Evolutionary conservation across 2,113 vertebrate genomes (phyloP).

Genomic region (Brachionichthys hirsutus): DNA sequence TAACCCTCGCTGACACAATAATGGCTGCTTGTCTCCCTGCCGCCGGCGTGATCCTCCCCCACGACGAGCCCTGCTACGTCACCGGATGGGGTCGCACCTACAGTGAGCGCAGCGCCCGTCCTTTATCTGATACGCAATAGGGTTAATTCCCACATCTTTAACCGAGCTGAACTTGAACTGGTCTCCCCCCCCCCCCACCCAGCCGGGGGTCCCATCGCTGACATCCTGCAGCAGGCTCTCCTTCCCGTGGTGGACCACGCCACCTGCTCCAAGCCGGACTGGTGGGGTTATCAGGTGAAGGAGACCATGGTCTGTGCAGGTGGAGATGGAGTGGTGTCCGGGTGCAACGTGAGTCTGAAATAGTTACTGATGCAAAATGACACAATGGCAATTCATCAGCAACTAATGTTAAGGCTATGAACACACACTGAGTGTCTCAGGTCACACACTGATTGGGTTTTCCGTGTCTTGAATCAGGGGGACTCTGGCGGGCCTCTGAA

Average conservation of each 20-base stretch:
- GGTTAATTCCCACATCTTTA: not conserved
- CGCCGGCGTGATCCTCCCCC: constrained; percentile 59
- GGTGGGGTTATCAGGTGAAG: constrained; percentile 80
- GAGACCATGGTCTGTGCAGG: constrained; percentile 84
- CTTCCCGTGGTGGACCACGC: constrained; percentile 80
- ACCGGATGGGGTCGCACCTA: constrained; percentile 88
- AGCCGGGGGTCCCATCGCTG: constrained; percentile 82
- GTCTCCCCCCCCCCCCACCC: constrained; percentile 10
- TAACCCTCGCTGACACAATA: constrained; percentile 76
- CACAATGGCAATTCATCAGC: too few species aligned
- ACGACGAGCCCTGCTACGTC: constrained; percentile 81
- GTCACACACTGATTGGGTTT: too few species aligned
- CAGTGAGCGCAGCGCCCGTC: constrained; percentile 75
- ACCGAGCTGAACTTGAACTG: not conserved
- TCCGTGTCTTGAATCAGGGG: constrained; percentile 72
- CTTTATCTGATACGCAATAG: not conserved
- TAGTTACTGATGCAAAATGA: too few species aligned
- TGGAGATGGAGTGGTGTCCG: constrained; percentile 79
- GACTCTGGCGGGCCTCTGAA: constrained; percentile 93
- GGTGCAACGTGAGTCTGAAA: constrained; percentile 84
- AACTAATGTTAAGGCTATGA: not conserved
- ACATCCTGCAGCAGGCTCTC: constrained; percentile 85
- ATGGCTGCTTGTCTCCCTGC: constrained; percentile 81
- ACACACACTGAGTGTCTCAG: too few species aligned
- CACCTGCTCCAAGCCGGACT: constrained; percentile 75